A percentile compares a stretch with the other conserved stretches of the same genome.
phyloP scores from a whole-genome alignment of 2,797 vertebrate genomes.

The Phrynocephalus vlangalii region DNA sequence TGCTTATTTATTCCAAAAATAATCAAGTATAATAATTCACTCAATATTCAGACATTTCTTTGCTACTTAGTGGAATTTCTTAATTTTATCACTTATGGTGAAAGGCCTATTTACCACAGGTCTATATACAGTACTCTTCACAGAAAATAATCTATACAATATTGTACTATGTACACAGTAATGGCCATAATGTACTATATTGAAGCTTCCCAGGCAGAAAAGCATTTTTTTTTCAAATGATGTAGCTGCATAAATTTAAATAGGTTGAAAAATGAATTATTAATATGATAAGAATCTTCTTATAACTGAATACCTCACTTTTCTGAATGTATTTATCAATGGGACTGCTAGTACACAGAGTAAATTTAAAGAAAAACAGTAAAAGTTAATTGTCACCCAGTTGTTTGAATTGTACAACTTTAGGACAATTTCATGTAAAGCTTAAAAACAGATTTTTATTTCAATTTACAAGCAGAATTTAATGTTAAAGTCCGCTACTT shows the following conservation, averaged over 20 bases:
- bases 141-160: slow-evolving; percentile 36
- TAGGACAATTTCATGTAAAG: too few species aligned
- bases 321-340: background rate
- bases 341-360: background rate
- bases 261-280: background rate
- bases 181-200: background rate
- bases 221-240: slow-evolving; percentile 3
- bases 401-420: too few species aligned
- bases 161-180: background rate
- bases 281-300: slow-evolving; percentile 3
- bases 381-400: too few species aligned
- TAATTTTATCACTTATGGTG: slow-evolving; percentile 14
- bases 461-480: background rate
- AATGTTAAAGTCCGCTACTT: slow-evolving; percentile 64
- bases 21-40: background rate
- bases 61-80: background rate
- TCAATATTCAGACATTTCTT: background rate
- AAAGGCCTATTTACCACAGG: background rate
- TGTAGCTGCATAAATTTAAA: background rate
- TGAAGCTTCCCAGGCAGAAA: background rate
- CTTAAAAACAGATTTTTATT: too few species aligned
- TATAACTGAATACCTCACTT: background rate
- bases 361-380: too few species aligned
- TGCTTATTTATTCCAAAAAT: background rate
- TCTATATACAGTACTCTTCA: background rate